Base-by-base conservation (phyloP, 2,113 vertebrate species). In the Aspiorhynchus laticeps region DNA sequence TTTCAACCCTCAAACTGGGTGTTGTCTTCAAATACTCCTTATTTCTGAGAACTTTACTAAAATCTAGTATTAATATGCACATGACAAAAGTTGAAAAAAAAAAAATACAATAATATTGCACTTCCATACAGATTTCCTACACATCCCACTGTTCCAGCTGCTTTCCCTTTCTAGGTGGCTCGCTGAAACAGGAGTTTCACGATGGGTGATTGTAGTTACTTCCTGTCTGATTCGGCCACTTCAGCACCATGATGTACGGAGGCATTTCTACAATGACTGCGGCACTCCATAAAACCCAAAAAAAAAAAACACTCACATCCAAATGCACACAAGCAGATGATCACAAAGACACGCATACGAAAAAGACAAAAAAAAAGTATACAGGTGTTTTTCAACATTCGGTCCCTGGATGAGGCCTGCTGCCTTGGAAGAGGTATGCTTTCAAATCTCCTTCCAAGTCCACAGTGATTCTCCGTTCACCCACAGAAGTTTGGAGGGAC, bases 31-130 rank as follows among this genome's bases (percentile, higher is more conserved):
- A 83, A 80, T 24, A 24, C 43, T 81, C 53, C 21, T 56, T n/a
- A 86, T 80, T 53, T 83, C 31, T 81, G 36, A 76, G 80, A 87
- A 87, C 31, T 56, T 21, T 31, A 48, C 12, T 53, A 80, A 74
- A 86, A 71, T 86, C 81, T 38, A 87, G 67, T 78, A 82, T 79
- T 15, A 63, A 76, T 76, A 82, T 38, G 78, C 79, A 89, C 88
- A 82, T 89, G 51, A 85, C 67, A 82, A 85, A 91, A 76, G 82
- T 88, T 85, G 61, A 91, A 91, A 90, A 89, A 80, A 19, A 75
- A 12, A 59, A 87, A 91, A 91, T 88, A 91, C 88, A 91, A 94
- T 92, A 94, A 94, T 96, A 96, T 96, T 96, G 95, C 95, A 96
- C 95, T 94, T 95, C 83, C 91, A 95, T 92, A 94, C 91, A 93